phyloP scores from a whole-genome alignment of 2,113 vertebrate genomes.

The Antechinus flavipes region DNA sequence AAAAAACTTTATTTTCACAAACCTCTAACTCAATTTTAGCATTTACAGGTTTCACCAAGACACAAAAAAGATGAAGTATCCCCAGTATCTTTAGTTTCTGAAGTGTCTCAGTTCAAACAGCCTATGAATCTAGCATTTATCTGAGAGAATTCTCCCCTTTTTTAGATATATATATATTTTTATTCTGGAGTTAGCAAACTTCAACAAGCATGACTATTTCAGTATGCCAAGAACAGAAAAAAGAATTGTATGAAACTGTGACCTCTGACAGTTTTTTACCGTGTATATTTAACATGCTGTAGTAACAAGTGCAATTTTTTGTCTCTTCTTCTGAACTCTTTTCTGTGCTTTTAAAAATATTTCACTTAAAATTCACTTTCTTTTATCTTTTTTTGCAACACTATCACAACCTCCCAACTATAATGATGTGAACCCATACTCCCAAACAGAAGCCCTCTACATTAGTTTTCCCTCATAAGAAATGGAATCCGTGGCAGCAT shows the following conservation, averaged over 20 bases:
- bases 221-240: not conserved
- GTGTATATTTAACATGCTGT: not conserved
- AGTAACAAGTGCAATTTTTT: not conserved
- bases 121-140: no score
- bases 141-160: no score
- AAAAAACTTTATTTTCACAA: not conserved
- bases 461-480: conserved; percentile 17
- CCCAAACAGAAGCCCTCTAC: not conserved
- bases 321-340: not conserved
- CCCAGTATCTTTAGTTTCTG: no score
- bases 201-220: no score
- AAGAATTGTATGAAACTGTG: not conserved
- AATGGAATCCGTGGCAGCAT: not conserved
- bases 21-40: not conserved
- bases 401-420: not conserved
- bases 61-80: no score
- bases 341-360: not conserved
- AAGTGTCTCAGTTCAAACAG: no score
- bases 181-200: no score
- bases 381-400: not conserved
- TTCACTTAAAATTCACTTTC: not conserved
- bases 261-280: not conserved
- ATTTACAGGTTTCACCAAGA: not conserved
- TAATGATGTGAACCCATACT: not conserved
- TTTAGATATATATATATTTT: no score